Evolutionary conservation across 2,113 vertebrate species (phyloP), one percentile per base, ranked within the genome.

Genomic region (Capreolus pygargus): DNA sequence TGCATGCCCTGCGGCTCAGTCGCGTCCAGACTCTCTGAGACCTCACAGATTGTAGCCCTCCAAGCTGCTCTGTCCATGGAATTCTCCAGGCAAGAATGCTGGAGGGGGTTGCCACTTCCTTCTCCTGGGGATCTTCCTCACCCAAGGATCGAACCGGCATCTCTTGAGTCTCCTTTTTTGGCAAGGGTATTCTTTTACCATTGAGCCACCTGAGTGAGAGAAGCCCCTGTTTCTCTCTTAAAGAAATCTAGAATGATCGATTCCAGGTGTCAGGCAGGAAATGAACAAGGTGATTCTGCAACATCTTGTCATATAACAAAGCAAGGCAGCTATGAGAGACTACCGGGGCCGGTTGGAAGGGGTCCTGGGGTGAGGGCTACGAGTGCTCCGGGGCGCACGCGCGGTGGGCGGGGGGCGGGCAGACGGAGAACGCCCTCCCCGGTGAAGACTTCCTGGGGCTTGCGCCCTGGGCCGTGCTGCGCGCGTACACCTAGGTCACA

Each of bases 401-500:
- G 1, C 3, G 0, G 21, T 36, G 81, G 33, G 70, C 21, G 30
- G 27, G 12, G 33, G 50, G 7, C 3, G 3, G 33, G 50, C 19
- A 21, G 78, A 12, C 0, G 1, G 45, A n/a, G 47, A 19, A 47
- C 16, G 2, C 27, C 5, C 16, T 17, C 45, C 15, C 1, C 28
- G 5, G 2, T 17, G 27, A 23, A 96, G 97, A 67, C 97, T 95
- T 97, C 98, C 99, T 99, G 99, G 99, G 99, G 99, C 99, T 99
- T 50, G 90, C 99, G 28, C 1, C 99, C 4, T 99, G 99, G 99
- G 98, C 98, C 3, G 98, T 99, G 57, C 93, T 99, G 92, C 99
- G 99, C 86, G 98, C 99, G 95, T 99, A 99, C 27, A 99, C 99
- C 99, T 99, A 99, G 17, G 98, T 99, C 96, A 99, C 99, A 47